phyloP scores from a whole-genome alignment of 2,888 invertebrate species.

The Adelognathus sp. region DNA sequence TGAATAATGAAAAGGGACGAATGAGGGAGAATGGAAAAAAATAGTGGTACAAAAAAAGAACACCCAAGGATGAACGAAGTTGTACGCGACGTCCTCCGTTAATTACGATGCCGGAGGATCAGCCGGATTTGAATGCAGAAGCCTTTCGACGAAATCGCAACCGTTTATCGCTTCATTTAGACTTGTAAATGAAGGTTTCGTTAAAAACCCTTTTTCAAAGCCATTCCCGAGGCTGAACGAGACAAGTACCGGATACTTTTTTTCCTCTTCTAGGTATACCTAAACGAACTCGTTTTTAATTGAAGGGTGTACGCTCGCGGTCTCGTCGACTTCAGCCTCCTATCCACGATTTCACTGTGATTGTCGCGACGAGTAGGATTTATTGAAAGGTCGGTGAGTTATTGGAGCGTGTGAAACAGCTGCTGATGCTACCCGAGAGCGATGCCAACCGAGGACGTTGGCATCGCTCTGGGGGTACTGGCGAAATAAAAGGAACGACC shows the following conservation, averaged over 20 bases:
- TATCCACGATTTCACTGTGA: constrained; percentile 25
- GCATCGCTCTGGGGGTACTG: neutral
- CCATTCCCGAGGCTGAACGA: neutral
- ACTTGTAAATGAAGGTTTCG: neutral
- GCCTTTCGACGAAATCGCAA: neutral
- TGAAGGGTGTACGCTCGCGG: constrained; percentile 3
- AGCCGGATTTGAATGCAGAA: neutral
- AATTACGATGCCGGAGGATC: neutral
- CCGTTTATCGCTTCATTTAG: neutral
- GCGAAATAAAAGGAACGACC: constrained; percentile 27
- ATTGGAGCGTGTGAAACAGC: constrained; percentile 20
- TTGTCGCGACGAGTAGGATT: constrained; percentile 16
- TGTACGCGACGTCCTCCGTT: neutral
- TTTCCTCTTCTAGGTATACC: neutral
- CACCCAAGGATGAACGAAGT: neutral
- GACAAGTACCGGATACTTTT: neutral
- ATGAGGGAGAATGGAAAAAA: neutral
- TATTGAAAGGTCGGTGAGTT: constrained; percentile 36
- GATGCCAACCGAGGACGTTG: constrained; percentile 18
- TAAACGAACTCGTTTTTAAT: constrained; percentile 31
- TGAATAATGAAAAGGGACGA: neutral
- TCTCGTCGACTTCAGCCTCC: constrained; percentile 2
- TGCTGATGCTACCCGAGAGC: neutral
- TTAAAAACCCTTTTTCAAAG: neutral
- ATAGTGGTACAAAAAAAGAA: neutral